Conservation (phyloP, 2,113 vertebrate genomes). For the Mobula birostris region DNA sequence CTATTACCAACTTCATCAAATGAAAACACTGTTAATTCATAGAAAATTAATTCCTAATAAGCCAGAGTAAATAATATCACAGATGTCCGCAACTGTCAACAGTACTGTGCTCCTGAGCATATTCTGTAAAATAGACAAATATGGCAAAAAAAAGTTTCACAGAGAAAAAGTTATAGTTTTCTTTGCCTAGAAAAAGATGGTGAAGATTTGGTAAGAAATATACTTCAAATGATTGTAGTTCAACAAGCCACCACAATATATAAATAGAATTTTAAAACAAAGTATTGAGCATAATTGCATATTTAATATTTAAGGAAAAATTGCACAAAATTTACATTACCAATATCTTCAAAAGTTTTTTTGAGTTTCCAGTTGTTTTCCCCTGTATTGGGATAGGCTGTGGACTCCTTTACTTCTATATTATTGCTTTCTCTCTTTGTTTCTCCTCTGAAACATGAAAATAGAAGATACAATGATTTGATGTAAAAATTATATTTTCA, state of each 20-base stretch:
- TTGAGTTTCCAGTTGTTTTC: slow-evolving; percentile 26
- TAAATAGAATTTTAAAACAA: neutral
- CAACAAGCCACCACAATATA: neutral
- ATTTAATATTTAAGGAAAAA: neutral
- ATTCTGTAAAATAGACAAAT: neutral
- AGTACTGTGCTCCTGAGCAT: neutral
- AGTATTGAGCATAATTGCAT: neutral
- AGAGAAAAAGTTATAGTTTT: neutral
- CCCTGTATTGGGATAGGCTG: neutral
- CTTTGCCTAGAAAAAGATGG: neutral
- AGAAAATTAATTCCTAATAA: neutral
- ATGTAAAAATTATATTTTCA: neutral
- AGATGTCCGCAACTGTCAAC: neutral
- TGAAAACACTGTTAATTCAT: neutral
- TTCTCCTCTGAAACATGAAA: slow-evolving; percentile 31
- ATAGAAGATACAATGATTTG: neutral
- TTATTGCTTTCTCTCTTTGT: neutral
- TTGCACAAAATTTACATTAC: neutral
- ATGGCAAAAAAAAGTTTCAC: neutral
- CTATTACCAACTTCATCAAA: neutral
- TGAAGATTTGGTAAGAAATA: neutral
- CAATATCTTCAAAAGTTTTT: slow-evolving; percentile 1
- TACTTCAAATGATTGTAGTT: neutral
- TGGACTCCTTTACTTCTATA: neutral
- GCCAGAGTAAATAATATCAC: neutral